A percentile compares a stretch with the other conserved stretches of the same genome.
Evolutionary conservation across 2,797 vertebrate genomes (phyloP).

Genomic region (Meda fulgida): DNA sequence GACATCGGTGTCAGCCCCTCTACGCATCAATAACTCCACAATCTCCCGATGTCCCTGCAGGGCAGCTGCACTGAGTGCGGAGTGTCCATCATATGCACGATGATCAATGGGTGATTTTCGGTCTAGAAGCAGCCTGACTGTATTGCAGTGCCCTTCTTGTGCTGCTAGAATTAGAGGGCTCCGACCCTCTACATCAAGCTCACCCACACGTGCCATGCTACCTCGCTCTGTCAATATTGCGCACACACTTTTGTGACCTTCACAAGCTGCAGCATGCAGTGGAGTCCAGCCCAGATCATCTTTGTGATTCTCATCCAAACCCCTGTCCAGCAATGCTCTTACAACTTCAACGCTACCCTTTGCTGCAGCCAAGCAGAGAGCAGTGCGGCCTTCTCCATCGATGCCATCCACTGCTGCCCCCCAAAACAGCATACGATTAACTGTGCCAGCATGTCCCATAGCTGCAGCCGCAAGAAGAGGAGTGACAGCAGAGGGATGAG

Average conservation of each 20-base stretch:
- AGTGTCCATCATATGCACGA: slow-evolving; percentile 79
- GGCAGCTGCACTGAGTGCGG: slow-evolving; percentile 75
- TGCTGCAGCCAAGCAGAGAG: slow-evolving; percentile 80
- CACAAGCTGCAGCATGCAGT: slow-evolving; percentile 82
- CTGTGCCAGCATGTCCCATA: slow-evolving; percentile 79
- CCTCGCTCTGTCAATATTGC: slow-evolving; percentile 76
- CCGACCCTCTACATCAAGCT: slow-evolving; percentile 81
- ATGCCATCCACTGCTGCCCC: slow-evolving; percentile 81
- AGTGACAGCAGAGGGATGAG: slow-evolving; percentile 68
- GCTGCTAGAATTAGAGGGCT: slow-evolving; percentile 81
- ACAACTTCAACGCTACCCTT: slow-evolving; percentile 80
- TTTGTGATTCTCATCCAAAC: slow-evolving; percentile 84
- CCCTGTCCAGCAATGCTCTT: slow-evolving; percentile 77
- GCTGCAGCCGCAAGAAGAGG: slow-evolving; percentile 82
- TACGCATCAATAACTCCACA: slow-evolving; percentile 79
- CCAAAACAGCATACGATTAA: slow-evolving; percentile 82
- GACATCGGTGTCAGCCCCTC: slow-evolving; percentile 79
- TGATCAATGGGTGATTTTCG: slow-evolving; percentile 79
- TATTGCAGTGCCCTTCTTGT: slow-evolving; percentile 80
- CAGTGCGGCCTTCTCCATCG: slow-evolving; percentile 82
- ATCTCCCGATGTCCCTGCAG: slow-evolving; percentile 76
- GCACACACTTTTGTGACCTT: slow-evolving; percentile 79
- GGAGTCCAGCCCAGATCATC: slow-evolving; percentile 87
- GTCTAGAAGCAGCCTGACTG: slow-evolving; percentile 78
- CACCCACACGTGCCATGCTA: slow-evolving; percentile 79